Evolutionary conservation across 2,797 vertebrate genomes (phyloP).

Genomic region (Acropternis orthonyx): DNA sequence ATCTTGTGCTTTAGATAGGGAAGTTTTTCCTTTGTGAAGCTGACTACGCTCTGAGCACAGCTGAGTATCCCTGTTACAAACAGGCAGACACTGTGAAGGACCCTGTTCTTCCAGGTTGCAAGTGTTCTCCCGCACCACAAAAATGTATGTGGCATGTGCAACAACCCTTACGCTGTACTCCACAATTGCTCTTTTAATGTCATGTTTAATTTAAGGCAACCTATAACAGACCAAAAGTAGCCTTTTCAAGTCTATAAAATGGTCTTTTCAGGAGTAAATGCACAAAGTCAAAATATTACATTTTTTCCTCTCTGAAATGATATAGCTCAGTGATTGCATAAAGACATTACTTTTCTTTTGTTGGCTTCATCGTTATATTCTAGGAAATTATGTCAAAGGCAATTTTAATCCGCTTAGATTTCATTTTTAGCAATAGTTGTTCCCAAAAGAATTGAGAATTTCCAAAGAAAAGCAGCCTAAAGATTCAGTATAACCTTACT

Average conservation of each 20-base stretch:
- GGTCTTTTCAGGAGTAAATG: background rate
- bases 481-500: background rate
- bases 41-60: background rate
- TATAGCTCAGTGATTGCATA: background rate
- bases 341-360: background rate
- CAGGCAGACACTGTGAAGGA: background rate
- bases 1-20: background rate
- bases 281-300: background rate
- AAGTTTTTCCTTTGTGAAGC: background rate
- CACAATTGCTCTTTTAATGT: background rate
- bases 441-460: background rate
- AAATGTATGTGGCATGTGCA: background rate
- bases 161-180: rapidly evolving
- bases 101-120: background rate
- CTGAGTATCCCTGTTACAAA: background rate
- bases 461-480: background rate
- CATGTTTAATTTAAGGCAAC: background rate
- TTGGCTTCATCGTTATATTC: background rate
- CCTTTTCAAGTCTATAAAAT: background rate
- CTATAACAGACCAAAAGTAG: background rate
- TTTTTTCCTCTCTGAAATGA: background rate
- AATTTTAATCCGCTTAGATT: background rate
- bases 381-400: background rate
- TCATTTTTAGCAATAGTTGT: background rate
- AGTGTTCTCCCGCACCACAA: rapidly evolving